A percentile compares a stretch with the other conserved stretches of the same genome.
These are phyloP conservation scores for Gopherus evgoodei DNA, from an alignment of 2,113 vertebrate genomes.

Conservation along the genomic window DNA sequence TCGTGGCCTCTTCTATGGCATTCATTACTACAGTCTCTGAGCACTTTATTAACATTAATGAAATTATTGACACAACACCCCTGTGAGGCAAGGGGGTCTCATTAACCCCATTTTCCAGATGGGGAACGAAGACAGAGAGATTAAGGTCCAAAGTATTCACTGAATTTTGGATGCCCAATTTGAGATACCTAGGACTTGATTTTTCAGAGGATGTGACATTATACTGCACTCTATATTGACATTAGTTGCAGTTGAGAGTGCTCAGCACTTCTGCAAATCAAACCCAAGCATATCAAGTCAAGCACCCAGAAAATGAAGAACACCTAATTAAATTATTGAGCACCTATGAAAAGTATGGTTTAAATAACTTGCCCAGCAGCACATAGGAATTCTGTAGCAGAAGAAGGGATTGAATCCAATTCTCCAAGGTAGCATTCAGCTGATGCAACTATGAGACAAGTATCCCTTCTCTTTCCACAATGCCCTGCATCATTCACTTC, in stretches of 20 bases:
- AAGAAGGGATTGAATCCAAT: not conserved
- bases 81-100: not conserved
- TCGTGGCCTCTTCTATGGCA: not conserved
- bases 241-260: not conserved
- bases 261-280: not conserved
- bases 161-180: not conserved
- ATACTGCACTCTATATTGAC: not conserved
- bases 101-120: not conserved
- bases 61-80: not conserved
- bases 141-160: not conserved
- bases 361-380: not conserved
- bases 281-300: not conserved
- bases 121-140: not conserved
- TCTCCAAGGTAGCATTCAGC: not conserved
- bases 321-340: not conserved
- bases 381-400: not conserved
- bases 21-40: not conserved
- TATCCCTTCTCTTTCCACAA: not conserved
- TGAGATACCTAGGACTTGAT: not conserved
- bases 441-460: not conserved
- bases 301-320: not conserved
- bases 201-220: not conserved
- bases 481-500: not conserved
- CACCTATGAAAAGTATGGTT: not conserved
- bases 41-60: not conserved